Conservation (phyloP, 2,113 vertebrate genomes). For the Lamprologus lemairii region DNA sequence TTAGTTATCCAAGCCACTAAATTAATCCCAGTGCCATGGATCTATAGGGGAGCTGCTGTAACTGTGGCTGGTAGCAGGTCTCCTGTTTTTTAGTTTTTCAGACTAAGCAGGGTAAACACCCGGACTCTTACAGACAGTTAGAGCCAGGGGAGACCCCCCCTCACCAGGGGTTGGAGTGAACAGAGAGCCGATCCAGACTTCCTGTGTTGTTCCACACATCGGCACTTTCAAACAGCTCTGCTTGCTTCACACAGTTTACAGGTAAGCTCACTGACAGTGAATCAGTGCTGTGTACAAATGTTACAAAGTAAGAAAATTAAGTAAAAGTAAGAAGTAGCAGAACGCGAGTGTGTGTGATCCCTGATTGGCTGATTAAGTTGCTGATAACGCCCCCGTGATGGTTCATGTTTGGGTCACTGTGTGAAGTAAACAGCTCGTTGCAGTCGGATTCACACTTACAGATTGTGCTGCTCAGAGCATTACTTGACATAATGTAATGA, state of each 20-base stretch:
- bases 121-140: neutral
- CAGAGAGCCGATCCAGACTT: neutral
- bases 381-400: rapidly evolving
- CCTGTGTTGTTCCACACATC: neutral
- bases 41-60: neutral
- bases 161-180: neutral
- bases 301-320: neutral
- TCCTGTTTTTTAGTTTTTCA: neutral
- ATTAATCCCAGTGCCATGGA: neutral
- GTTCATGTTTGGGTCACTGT: neutral
- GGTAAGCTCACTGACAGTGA: neutral
- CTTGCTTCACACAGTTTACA: neutral
- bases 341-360: neutral
- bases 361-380: neutral
- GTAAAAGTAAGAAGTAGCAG: neutral
- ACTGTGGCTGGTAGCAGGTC: neutral
- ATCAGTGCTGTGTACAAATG: neutral
- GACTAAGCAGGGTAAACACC: neutral
- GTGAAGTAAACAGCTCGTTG: neutral
- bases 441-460: rapidly evolving
- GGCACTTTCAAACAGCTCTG: neutral
- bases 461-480: neutral
- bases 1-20: neutral
- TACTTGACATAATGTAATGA: neutral
- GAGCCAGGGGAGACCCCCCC: rapidly evolving